phyloP scores from a whole-genome alignment of 2,888 invertebrate genomes.

The Pimpla rufipes region DNA sequence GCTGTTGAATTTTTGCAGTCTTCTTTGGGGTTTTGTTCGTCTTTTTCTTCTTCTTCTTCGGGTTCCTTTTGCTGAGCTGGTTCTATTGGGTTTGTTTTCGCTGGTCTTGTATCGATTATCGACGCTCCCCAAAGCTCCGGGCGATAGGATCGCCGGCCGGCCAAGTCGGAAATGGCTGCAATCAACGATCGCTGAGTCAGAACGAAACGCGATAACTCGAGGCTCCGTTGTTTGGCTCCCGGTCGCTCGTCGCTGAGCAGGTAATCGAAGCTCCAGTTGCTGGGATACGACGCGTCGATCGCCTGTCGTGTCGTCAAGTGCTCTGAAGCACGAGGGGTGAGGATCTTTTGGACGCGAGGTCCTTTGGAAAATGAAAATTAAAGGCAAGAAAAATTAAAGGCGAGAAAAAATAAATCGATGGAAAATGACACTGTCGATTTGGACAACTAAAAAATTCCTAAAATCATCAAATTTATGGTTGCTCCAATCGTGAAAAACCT shows the following conservation, averaged over 20 bases:
- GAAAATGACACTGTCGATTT: not conserved
- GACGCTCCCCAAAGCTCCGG: not conserved
- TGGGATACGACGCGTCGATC: slow-evolving; percentile 9
- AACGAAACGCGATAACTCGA: slow-evolving; percentile 6
- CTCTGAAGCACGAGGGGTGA: not conserved
- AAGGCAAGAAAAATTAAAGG: not conserved
- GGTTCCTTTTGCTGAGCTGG: no score
- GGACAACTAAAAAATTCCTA: no score
- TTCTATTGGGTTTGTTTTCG: no score
- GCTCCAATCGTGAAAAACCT: not conserved
- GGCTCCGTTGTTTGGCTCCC: not conserved
- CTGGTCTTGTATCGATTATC: slow-evolving; percentile 47
- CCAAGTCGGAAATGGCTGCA: slow-evolving; percentile 52
- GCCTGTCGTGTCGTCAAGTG: not conserved
- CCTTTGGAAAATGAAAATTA: slow-evolving; percentile 16
- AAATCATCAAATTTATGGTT: no score
- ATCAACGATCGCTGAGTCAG: slow-evolving; percentile 16
- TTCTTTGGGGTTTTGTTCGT: not conserved
- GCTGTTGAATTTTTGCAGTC: not conserved
- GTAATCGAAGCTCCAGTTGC: not conserved
- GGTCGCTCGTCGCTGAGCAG: not conserved
- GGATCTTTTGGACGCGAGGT: not conserved
- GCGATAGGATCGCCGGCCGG: slow-evolving; percentile 54
- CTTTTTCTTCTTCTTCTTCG: not conserved
- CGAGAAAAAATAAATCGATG: no score